Conservation (phyloP, 2,113 vertebrate genomes). For the Peromyscus maniculatus region DNA sequence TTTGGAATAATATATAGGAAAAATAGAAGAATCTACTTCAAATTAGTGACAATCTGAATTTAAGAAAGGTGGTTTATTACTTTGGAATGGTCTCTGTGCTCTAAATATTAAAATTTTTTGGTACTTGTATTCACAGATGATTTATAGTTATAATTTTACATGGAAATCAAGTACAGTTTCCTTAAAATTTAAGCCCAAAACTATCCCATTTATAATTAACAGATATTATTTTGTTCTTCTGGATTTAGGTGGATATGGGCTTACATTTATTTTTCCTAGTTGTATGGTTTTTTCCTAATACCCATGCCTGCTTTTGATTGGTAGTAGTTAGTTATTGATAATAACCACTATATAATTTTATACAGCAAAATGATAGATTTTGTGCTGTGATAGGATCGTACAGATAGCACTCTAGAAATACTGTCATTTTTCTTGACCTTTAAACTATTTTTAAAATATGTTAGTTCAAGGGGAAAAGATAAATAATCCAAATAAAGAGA, state of each 20-base stretch:
- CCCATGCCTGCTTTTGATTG: not conserved
- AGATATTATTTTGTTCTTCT: constrained; percentile 14
- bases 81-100: constrained; percentile 18
- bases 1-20: constrained; percentile 4
- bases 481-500: not conserved
- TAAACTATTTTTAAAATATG: not conserved
- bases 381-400: constrained; percentile 8
- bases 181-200: constrained; percentile 29
- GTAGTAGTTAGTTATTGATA: constrained; percentile 1
- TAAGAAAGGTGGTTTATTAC: constrained; percentile 35
- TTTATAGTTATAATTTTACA: constrained; percentile 9
- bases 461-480: not conserved
- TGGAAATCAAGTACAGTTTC: not conserved
- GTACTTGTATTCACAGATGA: not conserved
- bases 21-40: constrained; percentile 30
- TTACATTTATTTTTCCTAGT: not conserved
- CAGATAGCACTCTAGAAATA: not conserved
- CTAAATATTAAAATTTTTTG: constrained; percentile 18
- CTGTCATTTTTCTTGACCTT: not conserved
- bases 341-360: not conserved
- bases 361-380: constrained; percentile 26
- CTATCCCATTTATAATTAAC: constrained; percentile 14
- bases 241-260: not conserved
- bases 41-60: constrained; percentile 47
- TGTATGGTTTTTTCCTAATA: not conserved